A percentile compares a stretch with the other conserved stretches of the same genome.
Conservation (phyloP, 1,140 invertebrate species). For the Venustaconcha ellipsiformis region DNA sequence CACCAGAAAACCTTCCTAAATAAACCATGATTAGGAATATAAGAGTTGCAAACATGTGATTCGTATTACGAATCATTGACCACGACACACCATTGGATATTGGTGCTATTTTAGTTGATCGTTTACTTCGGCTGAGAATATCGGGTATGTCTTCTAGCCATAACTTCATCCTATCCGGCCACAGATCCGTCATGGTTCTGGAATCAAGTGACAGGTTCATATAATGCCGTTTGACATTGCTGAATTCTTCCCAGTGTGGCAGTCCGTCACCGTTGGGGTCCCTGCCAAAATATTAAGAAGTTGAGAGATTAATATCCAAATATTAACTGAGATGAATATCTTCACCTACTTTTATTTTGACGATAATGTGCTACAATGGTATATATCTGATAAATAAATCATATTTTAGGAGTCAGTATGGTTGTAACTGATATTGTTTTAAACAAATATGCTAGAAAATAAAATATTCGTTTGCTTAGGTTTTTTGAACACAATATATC, state of each 20-base stretch:
- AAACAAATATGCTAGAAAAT: background rate
- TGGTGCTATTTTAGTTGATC: too few species aligned
- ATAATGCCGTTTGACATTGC: background rate
- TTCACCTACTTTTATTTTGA: background rate
- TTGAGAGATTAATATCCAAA: background rate
- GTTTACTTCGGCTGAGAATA: background rate
- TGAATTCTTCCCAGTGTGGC: slow-evolving; percentile 6
- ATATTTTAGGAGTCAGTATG: background rate
- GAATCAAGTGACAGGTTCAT: slow-evolving; percentile 5
- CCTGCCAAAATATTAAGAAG: background rate
- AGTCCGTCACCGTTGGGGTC: background rate
- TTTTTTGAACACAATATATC: background rate
- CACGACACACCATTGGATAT: too few species aligned
- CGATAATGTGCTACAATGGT: background rate
- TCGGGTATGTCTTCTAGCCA: slow-evolving; percentile 9
- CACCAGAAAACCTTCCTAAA: too few species aligned
- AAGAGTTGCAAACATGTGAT: too few species aligned
- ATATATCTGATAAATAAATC: too few species aligned
- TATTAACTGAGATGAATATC: background rate
- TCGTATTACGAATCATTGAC: too few species aligned
- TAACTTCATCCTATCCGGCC: slow-evolving; percentile 11
- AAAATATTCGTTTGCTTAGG: background rate
- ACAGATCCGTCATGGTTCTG: slow-evolving; percentile 1
- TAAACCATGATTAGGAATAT: too few species aligned
- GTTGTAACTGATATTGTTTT: background rate